Evolutionary conservation across 2,113 vertebrate genomes (phyloP).

Genomic region (Crotalus tigris): DNA sequence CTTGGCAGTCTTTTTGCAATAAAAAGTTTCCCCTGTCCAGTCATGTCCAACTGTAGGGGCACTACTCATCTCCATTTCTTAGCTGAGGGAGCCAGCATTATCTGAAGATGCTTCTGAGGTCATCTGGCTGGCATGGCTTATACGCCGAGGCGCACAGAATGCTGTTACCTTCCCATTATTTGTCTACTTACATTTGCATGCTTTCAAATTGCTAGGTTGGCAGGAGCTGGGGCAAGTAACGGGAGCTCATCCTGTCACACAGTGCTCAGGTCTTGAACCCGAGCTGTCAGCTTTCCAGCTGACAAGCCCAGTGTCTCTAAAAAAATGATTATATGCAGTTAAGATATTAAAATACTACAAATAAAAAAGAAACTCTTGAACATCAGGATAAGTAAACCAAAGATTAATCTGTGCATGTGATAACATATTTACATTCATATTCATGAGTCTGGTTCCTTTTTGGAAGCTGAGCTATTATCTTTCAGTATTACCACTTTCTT

Average conservation of each 20-base stretch:
- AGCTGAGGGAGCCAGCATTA: not conserved
- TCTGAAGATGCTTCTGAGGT: not conserved
- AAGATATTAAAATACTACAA: not conserved
- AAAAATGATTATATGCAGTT: not conserved
- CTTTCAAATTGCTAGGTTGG: too few relatives aligned
- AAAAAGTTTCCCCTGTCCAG: not conserved
- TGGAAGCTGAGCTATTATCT: not conserved
- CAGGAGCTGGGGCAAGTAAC: not conserved
- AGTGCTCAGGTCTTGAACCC: not conserved
- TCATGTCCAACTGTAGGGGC: not conserved
- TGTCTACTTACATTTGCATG: not conserved
- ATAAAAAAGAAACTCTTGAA: not conserved
- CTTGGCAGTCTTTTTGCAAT: not conserved
- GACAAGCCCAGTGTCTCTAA: not conserved
- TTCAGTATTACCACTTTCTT: not conserved
- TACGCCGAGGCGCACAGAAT: rapidly evolving
- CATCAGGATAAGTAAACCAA: not conserved
- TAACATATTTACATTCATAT: constrained; percentile 9
- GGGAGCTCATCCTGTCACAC: not conserved
- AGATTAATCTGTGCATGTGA: not conserved
- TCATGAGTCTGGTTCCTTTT: not conserved
- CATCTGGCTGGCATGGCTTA: not conserved
- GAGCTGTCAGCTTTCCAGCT: not conserved
- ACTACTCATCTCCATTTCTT: not conserved
- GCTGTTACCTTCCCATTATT: not conserved